These are phyloP conservation scores for Sympetrum striolatum DNA, from an alignment of 2,888 invertebrate species.

Conservation along the genomic window DNA sequence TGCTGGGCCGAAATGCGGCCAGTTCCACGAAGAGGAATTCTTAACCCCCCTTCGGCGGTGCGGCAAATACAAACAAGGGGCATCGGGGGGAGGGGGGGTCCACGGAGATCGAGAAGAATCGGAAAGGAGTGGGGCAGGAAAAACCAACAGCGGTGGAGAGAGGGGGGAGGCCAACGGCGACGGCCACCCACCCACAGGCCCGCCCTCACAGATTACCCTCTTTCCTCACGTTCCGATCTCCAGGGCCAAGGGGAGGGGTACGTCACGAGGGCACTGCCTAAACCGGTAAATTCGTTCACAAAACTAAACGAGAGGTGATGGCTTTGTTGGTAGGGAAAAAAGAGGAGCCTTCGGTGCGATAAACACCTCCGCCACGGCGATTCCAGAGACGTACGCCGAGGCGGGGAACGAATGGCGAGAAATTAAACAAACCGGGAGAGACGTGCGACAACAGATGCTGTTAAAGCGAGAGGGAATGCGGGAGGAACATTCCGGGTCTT, in stretches of 20 bases:
- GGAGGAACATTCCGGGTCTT: too few species aligned
- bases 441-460: not conserved
- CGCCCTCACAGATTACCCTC: slow-evolving; percentile 37
- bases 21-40: slow-evolving; percentile 39
- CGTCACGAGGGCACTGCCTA: not conserved
- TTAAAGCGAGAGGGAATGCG: not conserved
- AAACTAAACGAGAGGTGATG: slow-evolving; percentile 10
- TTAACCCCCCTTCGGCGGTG: not conserved
- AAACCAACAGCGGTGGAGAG: slow-evolving; percentile 20
- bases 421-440: not conserved
- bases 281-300: slow-evolving; percentile 27
- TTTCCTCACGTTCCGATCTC: slow-evolving; percentile 27
- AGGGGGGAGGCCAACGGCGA: not conserved
- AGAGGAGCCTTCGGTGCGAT: not conserved
- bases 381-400: not conserved
- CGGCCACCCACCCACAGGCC: slow-evolving; percentile 9
- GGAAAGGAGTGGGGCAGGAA: not conserved
- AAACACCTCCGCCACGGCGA: not conserved
- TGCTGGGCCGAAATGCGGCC: not conserved
- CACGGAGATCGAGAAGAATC: not conserved
- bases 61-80: slow-evolving; percentile 38
- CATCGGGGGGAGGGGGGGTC: not conserved
- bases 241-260: not conserved
- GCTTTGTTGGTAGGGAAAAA: not conserved
- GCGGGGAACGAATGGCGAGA: not conserved